These are phyloP conservation scores for Drosophila lutescens DNA, from an alignment of 2,888 invertebrate genomes.

Conservation along the genomic window DNA sequence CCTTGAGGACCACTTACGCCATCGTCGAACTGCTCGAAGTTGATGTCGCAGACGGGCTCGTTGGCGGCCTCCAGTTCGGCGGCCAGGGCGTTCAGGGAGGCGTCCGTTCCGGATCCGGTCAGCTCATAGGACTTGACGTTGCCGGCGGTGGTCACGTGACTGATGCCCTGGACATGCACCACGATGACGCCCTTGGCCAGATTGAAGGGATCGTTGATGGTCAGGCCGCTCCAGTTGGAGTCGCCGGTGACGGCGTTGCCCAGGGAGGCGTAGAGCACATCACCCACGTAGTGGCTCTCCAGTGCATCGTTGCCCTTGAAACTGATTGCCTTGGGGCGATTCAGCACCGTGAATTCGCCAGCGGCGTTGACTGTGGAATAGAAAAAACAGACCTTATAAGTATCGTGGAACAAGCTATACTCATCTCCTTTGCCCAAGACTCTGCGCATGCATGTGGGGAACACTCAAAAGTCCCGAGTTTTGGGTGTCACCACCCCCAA, in stretches of 20 bases:
- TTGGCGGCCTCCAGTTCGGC: conserved; percentile 87
- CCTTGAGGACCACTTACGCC: conserved; percentile 85
- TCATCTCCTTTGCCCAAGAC: conserved; percentile 20
- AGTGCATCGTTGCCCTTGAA: conserved; percentile 88
- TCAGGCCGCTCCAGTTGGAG: conserved; percentile 89
- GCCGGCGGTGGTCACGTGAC: conserved; percentile 81
- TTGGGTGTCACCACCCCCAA: conserved; percentile 25
- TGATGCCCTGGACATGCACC: conserved; percentile 89
- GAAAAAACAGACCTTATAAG: neutral
- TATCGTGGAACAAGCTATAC: neutral
- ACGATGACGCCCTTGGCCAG: conserved; percentile 90
- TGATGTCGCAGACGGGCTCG: conserved; percentile 87
- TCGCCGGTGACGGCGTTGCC: conserved; percentile 90
- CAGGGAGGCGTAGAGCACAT: conserved; percentile 89
- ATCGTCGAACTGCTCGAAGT: conserved; percentile 87
- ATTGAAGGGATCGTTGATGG: conserved; percentile 89
- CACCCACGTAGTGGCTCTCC: conserved; percentile 87
- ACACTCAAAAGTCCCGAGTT: conserved; percentile 7
- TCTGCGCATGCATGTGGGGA: conserved; percentile 57
- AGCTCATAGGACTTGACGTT: conserved; percentile 77
- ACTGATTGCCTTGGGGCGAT: conserved; percentile 88
- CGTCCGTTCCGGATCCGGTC: conserved; percentile 67
- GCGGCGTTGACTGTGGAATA: conserved; percentile 74
- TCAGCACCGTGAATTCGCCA: conserved; percentile 88
- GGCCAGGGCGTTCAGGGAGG: conserved; percentile 86